These are phyloP conservation scores for Neoascia interrupta DNA, from an alignment of 2,888 invertebrate genomes.

Conservation along the genomic window DNA sequence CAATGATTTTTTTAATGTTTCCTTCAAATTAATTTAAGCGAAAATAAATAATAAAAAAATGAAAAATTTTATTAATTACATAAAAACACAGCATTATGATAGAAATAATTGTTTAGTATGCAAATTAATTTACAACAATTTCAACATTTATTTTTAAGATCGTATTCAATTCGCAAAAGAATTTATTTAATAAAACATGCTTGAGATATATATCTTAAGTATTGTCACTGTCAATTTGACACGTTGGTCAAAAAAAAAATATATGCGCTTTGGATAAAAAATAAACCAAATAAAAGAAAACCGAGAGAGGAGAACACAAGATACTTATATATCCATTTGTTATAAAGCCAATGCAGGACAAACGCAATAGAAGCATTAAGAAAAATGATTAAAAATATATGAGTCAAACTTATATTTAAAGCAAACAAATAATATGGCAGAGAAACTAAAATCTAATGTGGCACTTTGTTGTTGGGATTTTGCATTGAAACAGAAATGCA, in stretches of 20 bases:
- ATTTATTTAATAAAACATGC: slow-evolving; percentile 63
- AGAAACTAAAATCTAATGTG: slow-evolving; percentile 54
- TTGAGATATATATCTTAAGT: slow-evolving; percentile 47
- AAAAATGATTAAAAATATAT: slow-evolving; percentile 22
- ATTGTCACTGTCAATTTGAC: slow-evolving; percentile 24
- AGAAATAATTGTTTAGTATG: slow-evolving; percentile 56
- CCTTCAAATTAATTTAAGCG: slow-evolving; percentile 41
- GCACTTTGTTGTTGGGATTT: slow-evolving; percentile 68
- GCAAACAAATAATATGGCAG: slow-evolving; percentile 19
- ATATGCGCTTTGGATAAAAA: slow-evolving; percentile 43
- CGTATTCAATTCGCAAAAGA: slow-evolving; percentile 62
- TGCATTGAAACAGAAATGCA: slow-evolving; percentile 65
- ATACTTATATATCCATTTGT: slow-evolving; percentile 10
- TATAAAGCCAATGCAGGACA: slow-evolving; percentile 66
- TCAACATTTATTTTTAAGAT: slow-evolving; percentile 66
- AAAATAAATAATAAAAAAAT: slow-evolving; percentile 28
- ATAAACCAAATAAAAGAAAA: slow-evolving; percentile 1
- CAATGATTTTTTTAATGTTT: slow-evolving; percentile 30
- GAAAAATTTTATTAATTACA: slow-evolving; percentile 26
- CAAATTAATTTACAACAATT: slow-evolving; percentile 69
- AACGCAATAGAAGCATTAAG: slow-evolving; percentile 49
- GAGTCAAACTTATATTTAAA: slow-evolving; percentile 9
- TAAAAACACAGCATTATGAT: slow-evolving; percentile 59
- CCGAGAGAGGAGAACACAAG: background rate
- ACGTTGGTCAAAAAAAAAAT: slow-evolving; percentile 28